These are phyloP conservation scores for Strigamia transsilvanica DNA, from an alignment of 2,888 invertebrate genomes.

Conservation along the genomic window DNA sequence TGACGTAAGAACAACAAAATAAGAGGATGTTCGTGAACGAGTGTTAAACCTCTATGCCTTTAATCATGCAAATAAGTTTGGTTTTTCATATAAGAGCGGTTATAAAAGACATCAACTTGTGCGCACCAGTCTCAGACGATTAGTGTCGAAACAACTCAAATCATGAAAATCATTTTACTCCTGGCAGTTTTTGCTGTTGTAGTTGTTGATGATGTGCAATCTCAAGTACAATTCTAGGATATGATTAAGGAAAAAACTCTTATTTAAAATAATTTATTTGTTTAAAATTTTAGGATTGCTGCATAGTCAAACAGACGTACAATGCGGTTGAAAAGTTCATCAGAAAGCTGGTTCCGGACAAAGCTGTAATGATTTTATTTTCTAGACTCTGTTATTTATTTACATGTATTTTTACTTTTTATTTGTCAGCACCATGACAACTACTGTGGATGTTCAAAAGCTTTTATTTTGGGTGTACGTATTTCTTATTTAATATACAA, in stretches of 20 bases:
- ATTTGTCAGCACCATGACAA: background rate
- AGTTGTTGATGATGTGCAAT: background rate
- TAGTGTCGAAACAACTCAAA: background rate
- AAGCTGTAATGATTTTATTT: background rate
- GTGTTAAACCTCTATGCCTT: background rate
- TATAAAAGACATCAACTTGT: background rate
- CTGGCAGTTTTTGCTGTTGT: background rate
- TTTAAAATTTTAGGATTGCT: background rate
- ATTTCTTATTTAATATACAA: background rate
- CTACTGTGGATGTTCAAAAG: background rate
- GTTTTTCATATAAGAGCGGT: background rate
- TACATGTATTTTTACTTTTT: background rate
- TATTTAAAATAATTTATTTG: background rate
- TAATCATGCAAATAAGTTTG: background rate
- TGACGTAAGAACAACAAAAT: background rate
- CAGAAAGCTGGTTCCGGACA: background rate
- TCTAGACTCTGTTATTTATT: too few species aligned
- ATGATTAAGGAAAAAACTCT: background rate
- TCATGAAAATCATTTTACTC: background rate
- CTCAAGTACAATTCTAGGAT: background rate
- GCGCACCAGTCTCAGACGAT: background rate
- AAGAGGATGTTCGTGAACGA: background rate
- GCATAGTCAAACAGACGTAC: background rate
- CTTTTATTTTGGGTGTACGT: background rate
- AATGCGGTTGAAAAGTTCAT: background rate